Percentiles rank a stretch among this genome's conserved stretches.
phyloP scores from a whole-genome alignment of 2,888 invertebrate genomes.

The Drosophila formosana region DNA sequence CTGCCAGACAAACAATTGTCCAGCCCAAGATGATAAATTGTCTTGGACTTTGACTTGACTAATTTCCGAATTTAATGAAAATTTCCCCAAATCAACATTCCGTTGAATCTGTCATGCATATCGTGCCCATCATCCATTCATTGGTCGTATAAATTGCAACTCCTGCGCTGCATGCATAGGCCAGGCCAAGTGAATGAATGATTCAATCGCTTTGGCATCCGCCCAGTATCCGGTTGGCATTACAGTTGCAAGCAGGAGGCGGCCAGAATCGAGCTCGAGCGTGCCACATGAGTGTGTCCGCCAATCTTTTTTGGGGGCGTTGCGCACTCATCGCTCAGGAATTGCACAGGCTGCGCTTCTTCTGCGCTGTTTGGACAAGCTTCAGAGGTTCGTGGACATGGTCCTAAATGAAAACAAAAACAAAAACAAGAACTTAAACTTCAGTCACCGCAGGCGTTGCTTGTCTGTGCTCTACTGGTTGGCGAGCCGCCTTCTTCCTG shows the following conservation, averaged over 20 bases:
- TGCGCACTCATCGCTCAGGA: conserved; percentile 72
- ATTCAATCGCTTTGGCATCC: conserved; percentile 83
- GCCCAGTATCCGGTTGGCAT: conserved; percentile 82
- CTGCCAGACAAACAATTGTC: conserved; percentile 55
- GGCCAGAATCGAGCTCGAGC: conserved; percentile 2
- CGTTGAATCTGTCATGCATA: conserved; percentile 66
- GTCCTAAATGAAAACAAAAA: conserved; percentile 13
- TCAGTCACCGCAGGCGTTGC: conserved; percentile 38
- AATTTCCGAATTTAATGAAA: conserved; percentile 64
- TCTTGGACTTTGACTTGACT: conserved; percentile 54
- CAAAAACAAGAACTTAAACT: neutral
- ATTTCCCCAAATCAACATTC: conserved; percentile 66
- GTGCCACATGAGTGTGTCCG: conserved; percentile 18
- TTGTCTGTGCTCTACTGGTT: conserved; percentile 55
- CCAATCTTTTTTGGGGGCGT: conserved; percentile 62
- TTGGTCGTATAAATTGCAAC: conserved; percentile 50
- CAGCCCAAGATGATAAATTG: conserved; percentile 64
- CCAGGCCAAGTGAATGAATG: conserved; percentile 49
- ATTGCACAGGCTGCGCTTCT: conserved; percentile 64
- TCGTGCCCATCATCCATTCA: neutral
- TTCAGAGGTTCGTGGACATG: conserved; percentile 13
- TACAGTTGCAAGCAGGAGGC: conserved; percentile 47
- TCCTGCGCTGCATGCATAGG: conserved; percentile 33
- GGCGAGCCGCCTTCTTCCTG: conserved; percentile 67
- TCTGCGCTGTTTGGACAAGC: conserved; percentile 28